Evolutionary conservation across 1,140 invertebrate genomes (phyloP).

Genomic region (Saccostrea glomerata): DNA sequence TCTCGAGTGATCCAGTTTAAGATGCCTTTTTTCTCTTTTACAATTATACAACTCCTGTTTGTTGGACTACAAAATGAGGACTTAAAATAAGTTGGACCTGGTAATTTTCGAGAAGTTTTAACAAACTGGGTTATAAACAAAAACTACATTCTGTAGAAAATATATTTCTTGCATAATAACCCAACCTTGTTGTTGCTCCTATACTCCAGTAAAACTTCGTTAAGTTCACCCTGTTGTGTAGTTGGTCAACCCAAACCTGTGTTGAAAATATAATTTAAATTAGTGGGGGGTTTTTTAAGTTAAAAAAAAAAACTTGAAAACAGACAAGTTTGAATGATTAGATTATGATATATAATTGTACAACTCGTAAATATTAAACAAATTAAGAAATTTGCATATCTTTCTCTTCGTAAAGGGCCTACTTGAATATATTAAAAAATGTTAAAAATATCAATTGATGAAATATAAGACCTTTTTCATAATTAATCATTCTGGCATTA

Average conservation of each 20-base stretch:
- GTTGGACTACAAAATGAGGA: background rate
- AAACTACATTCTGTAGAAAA: background rate
- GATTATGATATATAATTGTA: background rate
- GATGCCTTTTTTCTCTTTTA: background rate
- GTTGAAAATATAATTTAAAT: background rate
- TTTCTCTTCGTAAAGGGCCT: too few species aligned
- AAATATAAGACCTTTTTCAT: too few species aligned
- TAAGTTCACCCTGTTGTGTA: background rate
- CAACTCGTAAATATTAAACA: background rate
- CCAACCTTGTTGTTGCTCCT: background rate
- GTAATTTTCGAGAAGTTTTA: too few species aligned
- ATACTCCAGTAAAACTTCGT: background rate
- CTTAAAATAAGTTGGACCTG: too few species aligned
- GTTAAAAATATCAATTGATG: too few species aligned
- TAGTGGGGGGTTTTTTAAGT: too few species aligned
- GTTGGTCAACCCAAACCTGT: background rate
- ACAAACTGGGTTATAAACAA: background rate
- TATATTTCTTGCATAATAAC: too few species aligned
- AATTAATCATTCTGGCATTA: too few species aligned
- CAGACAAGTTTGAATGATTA: background rate
- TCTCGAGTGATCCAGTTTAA: background rate
- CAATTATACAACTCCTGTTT: background rate
- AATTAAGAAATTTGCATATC: too few species aligned
- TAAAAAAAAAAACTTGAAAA: background rate
- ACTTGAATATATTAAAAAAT: too few species aligned